These are phyloP conservation scores for Choloepus hoffmanni DNA, from an alignment of 2,113 vertebrate species.

Conservation along the genomic window DNA sequence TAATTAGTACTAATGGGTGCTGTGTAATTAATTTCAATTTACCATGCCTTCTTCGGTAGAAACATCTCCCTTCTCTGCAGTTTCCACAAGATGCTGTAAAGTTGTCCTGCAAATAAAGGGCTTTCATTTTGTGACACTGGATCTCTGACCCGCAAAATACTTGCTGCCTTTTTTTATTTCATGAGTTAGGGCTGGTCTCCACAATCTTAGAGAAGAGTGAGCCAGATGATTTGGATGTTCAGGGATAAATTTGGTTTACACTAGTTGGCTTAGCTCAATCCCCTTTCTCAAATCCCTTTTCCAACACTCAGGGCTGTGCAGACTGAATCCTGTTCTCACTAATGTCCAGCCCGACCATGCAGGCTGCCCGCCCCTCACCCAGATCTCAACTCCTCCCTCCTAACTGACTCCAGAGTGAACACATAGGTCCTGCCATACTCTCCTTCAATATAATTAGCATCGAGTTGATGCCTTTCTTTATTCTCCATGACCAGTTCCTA, in stretches of 20 bases:
- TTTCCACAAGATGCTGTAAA: background rate
- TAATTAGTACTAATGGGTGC: slow-evolving; percentile 71
- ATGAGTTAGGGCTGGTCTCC: too few species aligned
- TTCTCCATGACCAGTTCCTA: background rate
- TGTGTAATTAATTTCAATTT: slow-evolving; percentile 75
- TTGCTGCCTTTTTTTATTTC: background rate
- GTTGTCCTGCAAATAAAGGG: background rate
- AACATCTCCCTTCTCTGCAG: slow-evolving; percentile 45
- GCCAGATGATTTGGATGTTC: background rate
- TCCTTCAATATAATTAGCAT: background rate
- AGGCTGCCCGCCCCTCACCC: background rate
- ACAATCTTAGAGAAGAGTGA: background rate
- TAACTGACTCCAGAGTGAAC: background rate
- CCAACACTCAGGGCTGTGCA: background rate
- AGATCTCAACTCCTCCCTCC: background rate
- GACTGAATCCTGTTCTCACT: background rate
- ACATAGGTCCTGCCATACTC: background rate
- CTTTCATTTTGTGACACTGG: background rate
- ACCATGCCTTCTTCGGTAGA: slow-evolving; percentile 43
- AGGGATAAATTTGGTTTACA: background rate
- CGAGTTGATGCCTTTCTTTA: background rate
- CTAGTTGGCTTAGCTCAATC: background rate
- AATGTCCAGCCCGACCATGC: background rate
- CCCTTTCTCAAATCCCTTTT: background rate
- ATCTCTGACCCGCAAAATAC: background rate